Conservation (phyloP, 2,888 invertebrate genomes). For the Plebejus argus region DNA sequence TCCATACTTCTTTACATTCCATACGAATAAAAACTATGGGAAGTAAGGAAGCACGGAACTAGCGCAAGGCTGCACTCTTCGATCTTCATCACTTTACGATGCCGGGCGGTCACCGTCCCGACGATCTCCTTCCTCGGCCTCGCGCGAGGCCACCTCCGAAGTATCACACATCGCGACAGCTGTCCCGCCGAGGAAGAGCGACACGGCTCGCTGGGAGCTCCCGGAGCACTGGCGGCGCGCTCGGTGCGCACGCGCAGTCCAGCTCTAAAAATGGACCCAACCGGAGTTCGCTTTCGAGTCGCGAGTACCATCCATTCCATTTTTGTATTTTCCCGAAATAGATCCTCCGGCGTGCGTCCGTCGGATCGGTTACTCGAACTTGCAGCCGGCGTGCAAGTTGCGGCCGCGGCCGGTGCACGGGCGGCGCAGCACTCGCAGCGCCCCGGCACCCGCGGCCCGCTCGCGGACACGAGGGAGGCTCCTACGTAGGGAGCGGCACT, state of each 20-base stretch:
- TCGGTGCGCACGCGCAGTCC: conserved; percentile 77
- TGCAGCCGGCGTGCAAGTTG: conserved; percentile 73
- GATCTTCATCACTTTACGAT: conserved; percentile 50
- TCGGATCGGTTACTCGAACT: conserved; percentile 79
- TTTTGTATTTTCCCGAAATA: conserved; percentile 92
- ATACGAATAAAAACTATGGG: conserved; percentile 94
- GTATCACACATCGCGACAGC: conserved; percentile 48
- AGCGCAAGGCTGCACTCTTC: conserved; percentile 78
- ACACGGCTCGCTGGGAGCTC: conserved; percentile 75
- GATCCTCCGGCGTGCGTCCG: conserved; percentile 77
- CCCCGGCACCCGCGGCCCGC: conserved; percentile 44
- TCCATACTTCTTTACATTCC: conserved; percentile 99
- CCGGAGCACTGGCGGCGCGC: conserved; percentile 72
- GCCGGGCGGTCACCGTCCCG: conserved; percentile 44
- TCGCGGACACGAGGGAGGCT: conserved; percentile 51
- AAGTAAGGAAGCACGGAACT: conserved; percentile 98
- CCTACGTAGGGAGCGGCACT: conserved; percentile 72
- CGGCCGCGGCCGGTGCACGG: conserved; percentile 57
- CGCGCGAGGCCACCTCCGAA: conserved; percentile 56
- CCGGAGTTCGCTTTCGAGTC: conserved; percentile 78
- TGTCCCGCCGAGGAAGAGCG: conserved; percentile 55
- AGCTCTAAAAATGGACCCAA: conserved; percentile 80
- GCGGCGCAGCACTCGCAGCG: conserved; percentile 48
- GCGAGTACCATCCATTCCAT: conserved; percentile 84
- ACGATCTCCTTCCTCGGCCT: conserved; percentile 38